These are phyloP conservation scores for Turritopsis dohrnii DNA, from an alignment of 30 jellyfish, hydroid and myxozoan species.

Conservation along the genomic window DNA sequence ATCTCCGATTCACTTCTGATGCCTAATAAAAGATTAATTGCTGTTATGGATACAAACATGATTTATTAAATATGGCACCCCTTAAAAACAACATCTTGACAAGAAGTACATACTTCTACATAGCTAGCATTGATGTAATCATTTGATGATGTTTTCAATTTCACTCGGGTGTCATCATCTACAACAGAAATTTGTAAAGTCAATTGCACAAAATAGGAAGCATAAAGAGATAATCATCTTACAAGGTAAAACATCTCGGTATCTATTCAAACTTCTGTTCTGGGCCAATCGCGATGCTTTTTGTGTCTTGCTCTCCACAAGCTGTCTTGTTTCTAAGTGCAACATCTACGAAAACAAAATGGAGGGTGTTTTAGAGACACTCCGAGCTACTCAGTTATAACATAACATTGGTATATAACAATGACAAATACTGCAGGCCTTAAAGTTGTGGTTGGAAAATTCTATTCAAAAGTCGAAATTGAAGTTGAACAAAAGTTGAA, in stretches of 20 bases:
- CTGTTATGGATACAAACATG: too few relatives aligned
- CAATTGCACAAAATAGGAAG: neutral
- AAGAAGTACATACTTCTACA: conserved; percentile 49
- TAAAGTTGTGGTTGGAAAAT: too few relatives aligned
- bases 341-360: conserved; percentile 39
- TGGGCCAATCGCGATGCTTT: conserved; percentile 81
- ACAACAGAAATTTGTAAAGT: neutral
- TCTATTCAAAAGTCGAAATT: neutral
- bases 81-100: too few relatives aligned
- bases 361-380: neutral
- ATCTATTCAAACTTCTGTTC: conserved; percentile 69
- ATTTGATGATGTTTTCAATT: conserved; percentile 39
- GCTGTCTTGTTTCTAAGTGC: conserved; percentile 70
- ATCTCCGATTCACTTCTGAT: conserved; percentile 56
- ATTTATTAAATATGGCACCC: too few relatives aligned
- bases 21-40: conserved; percentile 32
- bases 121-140: conserved; percentile 74
- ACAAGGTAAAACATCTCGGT: conserved; percentile 96
- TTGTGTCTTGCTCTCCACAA: conserved; percentile 57
- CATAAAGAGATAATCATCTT: conserved; percentile 10
- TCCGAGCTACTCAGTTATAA: neutral
- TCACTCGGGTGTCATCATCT: conserved; percentile 89
- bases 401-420: neutral
- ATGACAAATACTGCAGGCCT: too few relatives aligned
- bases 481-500: neutral